Conservation (phyloP, 2,888 invertebrate genomes). For the Eilema caniola region DNA sequence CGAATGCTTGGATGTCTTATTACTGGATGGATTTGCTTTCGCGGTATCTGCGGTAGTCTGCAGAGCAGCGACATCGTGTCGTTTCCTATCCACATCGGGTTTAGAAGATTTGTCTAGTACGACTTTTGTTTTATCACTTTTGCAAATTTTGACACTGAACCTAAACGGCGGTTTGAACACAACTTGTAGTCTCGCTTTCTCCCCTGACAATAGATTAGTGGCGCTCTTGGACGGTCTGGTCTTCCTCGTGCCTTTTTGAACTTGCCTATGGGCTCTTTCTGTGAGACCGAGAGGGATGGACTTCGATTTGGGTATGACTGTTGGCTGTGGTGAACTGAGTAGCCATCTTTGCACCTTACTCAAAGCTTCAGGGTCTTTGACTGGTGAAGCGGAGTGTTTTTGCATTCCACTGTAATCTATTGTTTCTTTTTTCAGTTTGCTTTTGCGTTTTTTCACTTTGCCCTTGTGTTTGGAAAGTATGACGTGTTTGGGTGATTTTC, state of each 20-base stretch:
- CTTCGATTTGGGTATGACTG: constrained; percentile 92
- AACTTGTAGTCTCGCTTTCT: constrained; percentile 93
- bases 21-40: constrained; percentile 64
- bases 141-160: constrained; percentile 93
- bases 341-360: constrained; percentile 96
- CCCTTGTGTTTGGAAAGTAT: constrained; percentile 82
- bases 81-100: constrained; percentile 79
- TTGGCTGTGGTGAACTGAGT: constrained; percentile 89
- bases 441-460: constrained; percentile 84
- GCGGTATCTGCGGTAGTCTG: constrained; percentile 63
- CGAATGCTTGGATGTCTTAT: constrained; percentile 68
- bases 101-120: constrained; percentile 87
- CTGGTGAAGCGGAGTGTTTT: constrained; percentile 85
- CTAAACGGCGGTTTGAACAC: constrained; percentile 96
- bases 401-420: constrained; percentile 92
- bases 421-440: constrained; percentile 90
- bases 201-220: constrained; percentile 89
- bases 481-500: constrained; percentile 86
- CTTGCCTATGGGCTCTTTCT: constrained; percentile 78
- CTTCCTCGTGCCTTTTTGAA: constrained; percentile 85
- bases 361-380: constrained; percentile 86
- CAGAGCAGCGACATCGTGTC: constrained; percentile 65
- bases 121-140: constrained; percentile 89
- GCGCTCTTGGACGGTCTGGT: constrained; percentile 89
- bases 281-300: constrained; percentile 93